phyloP scores from a whole-genome alignment of 2,797 vertebrate genomes.

The Champsocephalus esox region DNA sequence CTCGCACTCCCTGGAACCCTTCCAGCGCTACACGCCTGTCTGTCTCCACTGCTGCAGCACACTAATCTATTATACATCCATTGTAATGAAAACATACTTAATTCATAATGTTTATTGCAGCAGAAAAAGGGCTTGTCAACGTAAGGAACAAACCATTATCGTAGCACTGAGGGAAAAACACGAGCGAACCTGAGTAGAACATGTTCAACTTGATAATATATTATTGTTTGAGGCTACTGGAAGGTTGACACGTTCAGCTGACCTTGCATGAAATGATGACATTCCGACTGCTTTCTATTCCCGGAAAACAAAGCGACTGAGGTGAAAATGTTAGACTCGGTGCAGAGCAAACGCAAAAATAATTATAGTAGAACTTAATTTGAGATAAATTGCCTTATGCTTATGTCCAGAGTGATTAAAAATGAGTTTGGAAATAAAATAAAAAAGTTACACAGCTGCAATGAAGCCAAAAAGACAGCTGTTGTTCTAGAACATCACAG shows the following conservation, averaged over 20 bases:
- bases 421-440: constrained; percentile 26
- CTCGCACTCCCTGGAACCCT: constrained; percentile 30
- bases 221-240: constrained; percentile 29
- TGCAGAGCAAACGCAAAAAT: constrained; percentile 27
- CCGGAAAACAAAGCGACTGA: constrained; percentile 31
- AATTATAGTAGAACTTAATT: constrained; percentile 53
- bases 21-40: constrained; percentile 37
- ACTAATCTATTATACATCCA: constrained; percentile 67
- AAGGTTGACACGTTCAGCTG: constrained; percentile 40
- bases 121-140: constrained; percentile 36
- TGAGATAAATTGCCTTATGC: constrained; percentile 50
- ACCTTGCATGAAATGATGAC: constrained; percentile 34
- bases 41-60: constrained; percentile 18
- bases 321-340: constrained; percentile 33
- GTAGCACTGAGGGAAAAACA: constrained; percentile 33
- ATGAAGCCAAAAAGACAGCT: constrained; percentile 1
- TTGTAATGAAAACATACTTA: constrained; percentile 70
- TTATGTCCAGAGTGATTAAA: constrained; percentile 33
- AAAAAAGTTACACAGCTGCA: constrained; percentile 3
- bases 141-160: constrained; percentile 18
- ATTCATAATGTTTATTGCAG: constrained; percentile 71
- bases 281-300: constrained; percentile 22
- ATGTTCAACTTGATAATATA: constrained; percentile 20
- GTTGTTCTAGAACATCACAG: background rate
- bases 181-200: constrained; percentile 12